Percentiles rank a stretch among this genome's conserved stretches.
Evolutionary conservation across 1,140 invertebrate genomes (phyloP).

Genomic region (Sinonovacula constricta): DNA sequence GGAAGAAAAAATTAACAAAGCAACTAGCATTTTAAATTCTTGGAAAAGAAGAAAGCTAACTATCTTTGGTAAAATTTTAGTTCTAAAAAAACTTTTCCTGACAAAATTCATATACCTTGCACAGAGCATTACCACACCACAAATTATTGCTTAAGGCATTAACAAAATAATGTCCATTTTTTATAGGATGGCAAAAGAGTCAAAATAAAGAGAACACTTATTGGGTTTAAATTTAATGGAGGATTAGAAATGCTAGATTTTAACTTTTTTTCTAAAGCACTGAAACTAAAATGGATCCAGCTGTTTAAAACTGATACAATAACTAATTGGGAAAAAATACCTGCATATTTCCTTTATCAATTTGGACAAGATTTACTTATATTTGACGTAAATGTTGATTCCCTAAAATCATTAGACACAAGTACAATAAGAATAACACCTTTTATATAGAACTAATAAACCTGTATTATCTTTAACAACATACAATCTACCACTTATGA

Average conservation of each 20-base stretch:
- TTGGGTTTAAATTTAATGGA: not conserved
- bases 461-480: not conserved
- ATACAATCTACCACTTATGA: not conserved
- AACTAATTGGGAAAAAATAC: not conserved
- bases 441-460: not conserved
- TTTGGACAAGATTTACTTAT: not conserved
- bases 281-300: not conserved
- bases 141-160: not conserved
- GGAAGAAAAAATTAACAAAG: too few relatives aligned
- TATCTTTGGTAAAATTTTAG: not conserved
- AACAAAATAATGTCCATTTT: not conserved
- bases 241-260: not conserved
- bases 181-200: too few relatives aligned
- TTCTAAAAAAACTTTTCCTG: not conserved
- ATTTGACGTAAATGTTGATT: not conserved
- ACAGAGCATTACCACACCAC: not conserved
- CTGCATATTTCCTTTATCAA: not conserved
- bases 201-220: not conserved
- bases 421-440: not conserved
- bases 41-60: not conserved
- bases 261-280: not conserved
- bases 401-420: not conserved
- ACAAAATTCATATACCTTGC: not conserved
- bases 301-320: too few relatives aligned
- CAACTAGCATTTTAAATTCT: too few relatives aligned